Percentiles rank a stretch among this genome's conserved stretches.
phyloP scores from a whole-genome alignment of 2,888 invertebrate species.

The Drosophila atripex region DNA sequence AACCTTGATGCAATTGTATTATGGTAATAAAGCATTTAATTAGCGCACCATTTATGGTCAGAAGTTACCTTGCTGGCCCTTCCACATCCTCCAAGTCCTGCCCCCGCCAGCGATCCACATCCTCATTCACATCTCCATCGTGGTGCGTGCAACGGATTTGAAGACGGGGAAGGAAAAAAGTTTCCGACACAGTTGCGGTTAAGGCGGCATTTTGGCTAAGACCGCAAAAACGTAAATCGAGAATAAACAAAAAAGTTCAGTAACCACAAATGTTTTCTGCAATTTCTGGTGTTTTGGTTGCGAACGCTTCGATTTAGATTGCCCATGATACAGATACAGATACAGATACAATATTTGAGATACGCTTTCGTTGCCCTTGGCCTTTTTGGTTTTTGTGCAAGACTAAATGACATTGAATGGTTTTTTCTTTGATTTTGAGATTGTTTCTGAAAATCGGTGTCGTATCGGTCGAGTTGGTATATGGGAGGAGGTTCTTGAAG shows the following conservation, averaged over 20 bases:
- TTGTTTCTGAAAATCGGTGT: conserved; percentile 17
- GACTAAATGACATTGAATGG: conserved; percentile 65
- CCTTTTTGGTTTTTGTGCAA: conserved; percentile 42
- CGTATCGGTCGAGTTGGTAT: conserved; percentile 36
- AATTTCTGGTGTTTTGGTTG: conserved; percentile 42
- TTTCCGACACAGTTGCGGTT: conserved; percentile 60
- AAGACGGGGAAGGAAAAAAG: conserved; percentile 23
- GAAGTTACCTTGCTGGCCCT: conserved; percentile 31
- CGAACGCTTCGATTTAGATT: conserved; percentile 42
- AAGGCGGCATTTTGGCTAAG: conserved; percentile 46
- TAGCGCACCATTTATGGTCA: conserved; percentile 63
- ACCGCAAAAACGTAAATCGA: conserved; percentile 19
- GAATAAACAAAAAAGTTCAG: not conserved
- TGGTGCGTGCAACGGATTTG: conserved; percentile 60
- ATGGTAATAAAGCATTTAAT: conserved; percentile 65
- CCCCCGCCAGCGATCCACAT: conserved; percentile 9
- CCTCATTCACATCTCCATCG: conserved; percentile 46
- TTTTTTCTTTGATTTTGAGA: conserved; percentile 15
- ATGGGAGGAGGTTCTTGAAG: conserved; percentile 36
- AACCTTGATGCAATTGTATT: conserved; percentile 27
- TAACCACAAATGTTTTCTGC: conserved; percentile 67
- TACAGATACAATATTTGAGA: conserved; percentile 17
- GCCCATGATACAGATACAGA: conserved; percentile 38
- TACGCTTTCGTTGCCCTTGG: conserved; percentile 48
- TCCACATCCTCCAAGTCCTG: conserved; percentile 4